Evolutionary conservation across 2,797 vertebrate genomes (phyloP).

Genomic region (Ciconia nigra): DNA sequence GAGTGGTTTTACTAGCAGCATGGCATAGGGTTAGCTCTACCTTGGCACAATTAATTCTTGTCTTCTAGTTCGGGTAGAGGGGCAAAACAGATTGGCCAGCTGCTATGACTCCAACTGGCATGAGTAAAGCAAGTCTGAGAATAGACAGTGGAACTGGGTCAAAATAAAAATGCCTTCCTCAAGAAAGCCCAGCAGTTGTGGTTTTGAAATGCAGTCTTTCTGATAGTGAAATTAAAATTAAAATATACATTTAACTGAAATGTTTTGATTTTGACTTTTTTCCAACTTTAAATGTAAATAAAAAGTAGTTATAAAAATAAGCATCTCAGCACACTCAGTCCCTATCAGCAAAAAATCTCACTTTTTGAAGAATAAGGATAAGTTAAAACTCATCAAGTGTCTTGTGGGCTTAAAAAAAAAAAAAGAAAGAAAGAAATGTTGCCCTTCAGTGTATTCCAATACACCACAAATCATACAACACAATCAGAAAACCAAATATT

Average conservation of each 20-base stretch:
- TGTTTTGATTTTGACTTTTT: neutral
- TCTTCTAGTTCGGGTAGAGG: neutral
- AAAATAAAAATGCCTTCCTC: neutral
- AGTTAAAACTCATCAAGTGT: neutral
- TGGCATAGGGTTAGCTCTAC: neutral
- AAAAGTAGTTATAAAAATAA: neutral
- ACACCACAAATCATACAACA: neutral
- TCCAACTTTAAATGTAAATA: neutral
- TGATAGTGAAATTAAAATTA: neutral
- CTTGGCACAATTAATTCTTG: neutral
- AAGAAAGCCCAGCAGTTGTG: neutral
- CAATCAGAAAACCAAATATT: conserved; percentile 4
- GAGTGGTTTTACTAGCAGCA: neutral
- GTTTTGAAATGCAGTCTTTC: neutral
- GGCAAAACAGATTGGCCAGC: neutral
- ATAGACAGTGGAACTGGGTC: neutral
- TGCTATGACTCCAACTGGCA: neutral
- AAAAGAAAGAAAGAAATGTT: neutral
- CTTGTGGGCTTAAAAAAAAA: neutral
- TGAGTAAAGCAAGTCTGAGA: neutral
- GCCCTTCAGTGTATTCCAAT: neutral
- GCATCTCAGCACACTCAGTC: neutral
- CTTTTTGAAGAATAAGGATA: neutral
- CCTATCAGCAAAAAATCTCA: neutral
- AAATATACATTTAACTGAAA: neutral